A percentile compares a stretch with the other conserved stretches of the same genome.
Conservation (phyloP, 64 coral and sea anemone genomes). For the Montipora efflorescens region DNA sequence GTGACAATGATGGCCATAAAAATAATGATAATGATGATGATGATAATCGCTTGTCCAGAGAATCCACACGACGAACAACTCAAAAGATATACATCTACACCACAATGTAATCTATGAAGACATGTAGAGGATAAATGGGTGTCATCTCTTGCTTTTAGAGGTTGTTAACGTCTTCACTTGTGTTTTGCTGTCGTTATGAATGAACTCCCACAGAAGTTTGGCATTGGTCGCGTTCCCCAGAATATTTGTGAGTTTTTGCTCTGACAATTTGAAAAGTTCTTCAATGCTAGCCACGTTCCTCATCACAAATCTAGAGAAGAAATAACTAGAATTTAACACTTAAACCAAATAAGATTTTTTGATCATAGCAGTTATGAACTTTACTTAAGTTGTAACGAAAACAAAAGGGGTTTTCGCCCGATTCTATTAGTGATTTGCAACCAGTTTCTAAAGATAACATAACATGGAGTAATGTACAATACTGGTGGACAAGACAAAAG, state of each 20-base stretch:
- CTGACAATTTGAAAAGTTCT: conserved; percentile 33
- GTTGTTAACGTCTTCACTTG: not conserved
- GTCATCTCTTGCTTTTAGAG: not conserved
- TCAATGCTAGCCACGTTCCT: conserved; percentile 64
- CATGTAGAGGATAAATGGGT: not conserved
- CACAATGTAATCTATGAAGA: not conserved
- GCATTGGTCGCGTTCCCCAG: conserved; percentile 63
- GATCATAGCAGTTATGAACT: no score
- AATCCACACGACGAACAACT: no score
- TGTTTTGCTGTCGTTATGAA: conserved; percentile 48
- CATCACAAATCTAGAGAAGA: conserved; percentile 69
- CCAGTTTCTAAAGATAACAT: no score
- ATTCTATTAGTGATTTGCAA: no score
- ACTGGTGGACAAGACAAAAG: no score
- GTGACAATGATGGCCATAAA: no score
- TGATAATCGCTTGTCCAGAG: no score
- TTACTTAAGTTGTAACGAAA: no score
- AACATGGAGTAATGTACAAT: no score
- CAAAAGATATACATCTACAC: no score
- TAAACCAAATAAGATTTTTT: not conserved
- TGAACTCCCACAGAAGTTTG: conserved; percentile 77
- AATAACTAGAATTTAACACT: not conserved
- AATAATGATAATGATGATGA: no score
- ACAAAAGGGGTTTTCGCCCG: no score
- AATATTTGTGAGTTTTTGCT: conserved; percentile 54